A percentile compares a stretch with the other conserved stretches of the same genome.
These are phyloP conservation scores for Glareola pratincola DNA, from an alignment of 2,113 vertebrate genomes.

Conservation along the genomic window DNA sequence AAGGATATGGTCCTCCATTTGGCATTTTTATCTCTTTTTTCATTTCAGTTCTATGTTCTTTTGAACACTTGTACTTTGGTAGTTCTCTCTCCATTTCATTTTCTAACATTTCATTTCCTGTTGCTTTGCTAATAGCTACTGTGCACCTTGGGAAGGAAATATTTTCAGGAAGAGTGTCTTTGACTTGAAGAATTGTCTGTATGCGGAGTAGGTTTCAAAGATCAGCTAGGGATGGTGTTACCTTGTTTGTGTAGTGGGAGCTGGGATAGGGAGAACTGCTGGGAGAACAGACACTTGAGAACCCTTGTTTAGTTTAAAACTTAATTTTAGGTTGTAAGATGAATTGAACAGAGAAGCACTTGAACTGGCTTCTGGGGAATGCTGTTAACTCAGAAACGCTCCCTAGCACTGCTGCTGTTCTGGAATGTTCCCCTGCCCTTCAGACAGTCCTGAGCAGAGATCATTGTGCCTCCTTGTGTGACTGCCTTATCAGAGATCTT, in stretches of 20 bases:
- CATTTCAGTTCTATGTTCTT: background rate
- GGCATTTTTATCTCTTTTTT: background rate
- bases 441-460: background rate
- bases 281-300: background rate
- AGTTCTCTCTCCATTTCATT: background rate
- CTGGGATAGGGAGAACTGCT: background rate
- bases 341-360: background rate
- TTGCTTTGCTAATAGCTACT: background rate
- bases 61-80: background rate
- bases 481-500: background rate
- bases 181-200: background rate
- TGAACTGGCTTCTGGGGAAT: background rate
- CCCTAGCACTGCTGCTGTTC: background rate
- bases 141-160: background rate
- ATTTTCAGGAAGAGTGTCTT: background rate
- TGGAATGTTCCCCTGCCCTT: background rate
- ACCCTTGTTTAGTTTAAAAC: background rate
- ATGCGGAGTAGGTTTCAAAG: background rate
- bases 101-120: background rate
- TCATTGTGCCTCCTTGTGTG: background rate
- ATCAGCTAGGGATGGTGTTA: background rate
- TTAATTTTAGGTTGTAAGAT: background rate
- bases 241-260: background rate
- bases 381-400: background rate
- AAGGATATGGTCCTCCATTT: background rate